Evolutionary conservation across 2,113 vertebrate species (phyloP), one percentile per base, ranked within the genome.

Genomic region (Mustelus asterias): DNA sequence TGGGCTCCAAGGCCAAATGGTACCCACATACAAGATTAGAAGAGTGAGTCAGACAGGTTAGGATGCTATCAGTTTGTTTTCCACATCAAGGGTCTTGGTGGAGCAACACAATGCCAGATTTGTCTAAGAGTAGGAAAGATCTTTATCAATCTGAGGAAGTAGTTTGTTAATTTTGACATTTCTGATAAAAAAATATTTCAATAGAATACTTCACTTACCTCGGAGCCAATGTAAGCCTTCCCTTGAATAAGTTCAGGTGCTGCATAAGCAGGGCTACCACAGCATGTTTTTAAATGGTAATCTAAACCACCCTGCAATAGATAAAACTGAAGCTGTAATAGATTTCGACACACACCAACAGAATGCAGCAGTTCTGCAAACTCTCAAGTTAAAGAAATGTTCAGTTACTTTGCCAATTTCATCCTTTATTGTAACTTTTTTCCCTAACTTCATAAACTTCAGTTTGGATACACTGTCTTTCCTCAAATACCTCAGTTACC

Each of bases 221-320:
- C 99, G 85, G 99, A 99, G 37, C 99, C 99, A 94, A 99, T 98
- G 86, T 99, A 99, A 0, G 98, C 97, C 97, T 98, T 99, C 94
- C 99, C 99, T 97, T 99, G 99, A 96, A 99, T 98, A 96, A 99
- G 97, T 96, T 99, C 99, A 41, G 99, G 99, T 3, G 99, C 99
- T 93, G 98, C 99, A 44, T 99, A 99, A 5, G 98, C 98, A 65
- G 99, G 99, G 96, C 99, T 99, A 37, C 99, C 99, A 96, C 99
- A 99, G 95, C 98, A 99, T 0, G 99, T 99, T 97, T 97, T 98
- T 93, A 99, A 97, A 60, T 98, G 98, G 96, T 98, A 98, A 96
- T 98, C 97, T 96, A 99, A 97, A 93, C 99, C 98, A 58, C 98
- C 98, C 99, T 99, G 76, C 0, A 96, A 95, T 96, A 96, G 65